Conservation (phyloP, 2,888 invertebrate species). For the Mellilla xanthometata region DNA sequence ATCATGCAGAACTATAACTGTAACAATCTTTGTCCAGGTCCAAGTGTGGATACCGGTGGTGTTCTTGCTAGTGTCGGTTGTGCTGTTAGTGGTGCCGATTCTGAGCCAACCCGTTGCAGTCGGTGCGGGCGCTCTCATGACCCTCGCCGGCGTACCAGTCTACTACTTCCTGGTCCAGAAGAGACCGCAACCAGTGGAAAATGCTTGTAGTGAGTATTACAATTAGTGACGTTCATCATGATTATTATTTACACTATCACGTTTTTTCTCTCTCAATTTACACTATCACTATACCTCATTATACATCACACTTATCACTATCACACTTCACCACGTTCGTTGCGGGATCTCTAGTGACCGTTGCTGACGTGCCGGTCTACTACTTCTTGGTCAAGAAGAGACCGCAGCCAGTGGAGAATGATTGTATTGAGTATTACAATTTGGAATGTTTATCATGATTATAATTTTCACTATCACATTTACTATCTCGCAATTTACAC, state of each 20-base stretch:
- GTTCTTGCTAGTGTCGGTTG: constrained; percentile 89
- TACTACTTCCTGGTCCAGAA: constrained; percentile 88
- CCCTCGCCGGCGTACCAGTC: constrained; percentile 91
- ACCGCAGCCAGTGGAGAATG: too few species aligned
- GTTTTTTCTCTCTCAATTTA: too few species aligned
- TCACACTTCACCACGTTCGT: too few species aligned
- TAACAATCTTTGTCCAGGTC: constrained; percentile 73
- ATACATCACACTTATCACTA: neutral
- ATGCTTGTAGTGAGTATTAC: constrained; percentile 82
- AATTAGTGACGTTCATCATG: too few species aligned
- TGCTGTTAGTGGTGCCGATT: constrained; percentile 90
- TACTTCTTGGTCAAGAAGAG: too few species aligned
- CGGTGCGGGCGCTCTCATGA: constrained; percentile 89
- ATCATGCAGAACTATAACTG: too few species aligned
- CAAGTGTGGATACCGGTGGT: constrained; percentile 88
- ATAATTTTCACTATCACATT: too few species aligned
- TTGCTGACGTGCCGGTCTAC: too few species aligned
- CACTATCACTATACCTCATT: neutral
- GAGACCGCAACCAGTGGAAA: constrained; percentile 84
- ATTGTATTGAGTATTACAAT: too few species aligned
- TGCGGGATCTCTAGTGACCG: too few species aligned
- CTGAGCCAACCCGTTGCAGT: constrained; percentile 91
- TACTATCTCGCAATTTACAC: too few species aligned
- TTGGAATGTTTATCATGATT: neutral
- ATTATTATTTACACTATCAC: too few species aligned